Percentiles rank a stretch among this genome's conserved stretches.
Conservation (phyloP, 2,113 vertebrate genomes). For the Verasper variegatus region DNA sequence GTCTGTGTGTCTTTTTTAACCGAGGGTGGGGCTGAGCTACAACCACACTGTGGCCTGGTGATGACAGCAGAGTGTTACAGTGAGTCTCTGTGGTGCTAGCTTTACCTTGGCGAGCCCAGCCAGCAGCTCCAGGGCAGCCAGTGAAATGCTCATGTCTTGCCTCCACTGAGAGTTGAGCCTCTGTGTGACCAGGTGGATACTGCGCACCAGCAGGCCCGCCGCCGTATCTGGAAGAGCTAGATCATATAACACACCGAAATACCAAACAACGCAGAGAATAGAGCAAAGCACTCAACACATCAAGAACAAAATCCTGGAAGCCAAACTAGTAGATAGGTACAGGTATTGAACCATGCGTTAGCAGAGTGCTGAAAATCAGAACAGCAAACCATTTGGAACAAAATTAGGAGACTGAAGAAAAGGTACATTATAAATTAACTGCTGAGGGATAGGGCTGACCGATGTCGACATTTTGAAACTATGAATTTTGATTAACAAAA, state of each 20-base stretch:
- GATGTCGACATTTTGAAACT: slow-evolving; percentile 3
- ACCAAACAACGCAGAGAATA: slow-evolving; percentile 88
- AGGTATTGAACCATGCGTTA: slow-evolving; percentile 50
- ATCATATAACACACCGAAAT: slow-evolving; percentile 90
- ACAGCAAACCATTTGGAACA: slow-evolving; percentile 24
- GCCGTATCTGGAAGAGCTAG: slow-evolving; percentile 98
- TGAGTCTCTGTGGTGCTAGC: not conserved
- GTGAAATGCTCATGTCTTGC: slow-evolving; percentile 95
- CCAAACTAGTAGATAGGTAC: slow-evolving; percentile 17
- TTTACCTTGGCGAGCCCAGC: slow-evolving; percentile 95
- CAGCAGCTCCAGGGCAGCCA: slow-evolving; percentile 94
- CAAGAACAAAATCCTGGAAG: not conserved
- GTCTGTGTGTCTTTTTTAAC: too few species aligned
- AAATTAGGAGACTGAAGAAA: not conserved
- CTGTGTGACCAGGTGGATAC: slow-evolving; percentile 96
- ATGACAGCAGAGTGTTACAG: not conserved
- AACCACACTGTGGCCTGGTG: not conserved
- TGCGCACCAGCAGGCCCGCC: slow-evolving; percentile 93
- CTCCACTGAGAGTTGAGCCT: slow-evolving; percentile 95
- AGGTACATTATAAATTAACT: not conserved
- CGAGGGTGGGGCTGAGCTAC: not conserved
- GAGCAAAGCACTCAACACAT: slow-evolving; percentile 73
- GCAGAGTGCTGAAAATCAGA: slow-evolving; percentile 10
- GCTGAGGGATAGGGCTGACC: slow-evolving; percentile 31
- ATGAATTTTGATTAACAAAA: too few species aligned